Conservation (phyloP, 2,797 vertebrate genomes). For the Muscicapa comitata region DNA sequence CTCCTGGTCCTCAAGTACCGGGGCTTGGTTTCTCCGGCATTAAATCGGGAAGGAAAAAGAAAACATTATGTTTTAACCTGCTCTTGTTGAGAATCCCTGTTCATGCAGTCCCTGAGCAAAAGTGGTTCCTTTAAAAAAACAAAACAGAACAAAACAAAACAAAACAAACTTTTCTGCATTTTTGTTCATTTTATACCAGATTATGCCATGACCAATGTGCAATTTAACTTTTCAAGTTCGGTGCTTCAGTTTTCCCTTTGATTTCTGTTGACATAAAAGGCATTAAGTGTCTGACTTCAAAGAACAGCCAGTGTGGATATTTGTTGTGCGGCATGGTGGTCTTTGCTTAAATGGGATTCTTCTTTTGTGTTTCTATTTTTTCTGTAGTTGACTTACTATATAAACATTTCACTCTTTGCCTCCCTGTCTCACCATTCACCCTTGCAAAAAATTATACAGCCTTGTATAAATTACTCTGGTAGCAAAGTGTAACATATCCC, state of each 20-base stretch:
- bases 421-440: neutral
- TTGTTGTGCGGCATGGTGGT: slow-evolving; percentile 30
- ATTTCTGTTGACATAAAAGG: slow-evolving; percentile 28
- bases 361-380: neutral
- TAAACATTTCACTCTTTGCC: neutral
- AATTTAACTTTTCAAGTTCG: neutral
- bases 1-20: neutral
- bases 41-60: neutral
- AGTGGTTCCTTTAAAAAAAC: neutral
- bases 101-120: neutral
- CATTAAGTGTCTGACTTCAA: slow-evolving; percentile 36
- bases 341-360: neutral
- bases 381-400: neutral
- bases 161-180: neutral
- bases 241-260: slow-evolving; percentile 6
- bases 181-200: neutral
- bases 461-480: neutral
- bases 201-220: neutral
- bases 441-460: neutral
- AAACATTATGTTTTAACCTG: neutral
- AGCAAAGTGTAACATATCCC: neutral
- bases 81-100: neutral
- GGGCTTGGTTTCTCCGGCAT: too few relatives aligned
- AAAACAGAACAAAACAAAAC: too few relatives aligned
- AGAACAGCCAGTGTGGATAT: neutral